Evolutionary conservation across 2,888 invertebrate genomes (phyloP).

Genomic region (Idaea dimidiata): DNA sequence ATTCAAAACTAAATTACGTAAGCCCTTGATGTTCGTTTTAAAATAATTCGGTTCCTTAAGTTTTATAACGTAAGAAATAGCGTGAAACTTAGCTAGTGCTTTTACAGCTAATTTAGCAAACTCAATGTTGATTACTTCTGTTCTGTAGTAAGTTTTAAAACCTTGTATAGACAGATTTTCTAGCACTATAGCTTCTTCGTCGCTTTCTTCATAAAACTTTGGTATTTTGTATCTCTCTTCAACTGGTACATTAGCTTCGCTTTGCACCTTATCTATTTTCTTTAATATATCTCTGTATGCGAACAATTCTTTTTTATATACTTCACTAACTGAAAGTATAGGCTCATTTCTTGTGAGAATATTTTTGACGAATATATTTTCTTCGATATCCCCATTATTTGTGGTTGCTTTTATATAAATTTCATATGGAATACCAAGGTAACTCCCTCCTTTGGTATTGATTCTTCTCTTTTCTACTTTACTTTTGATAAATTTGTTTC

Average conservation of each 20-base stretch:
- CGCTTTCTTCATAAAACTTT: conserved; percentile 41
- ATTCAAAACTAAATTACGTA: conserved; percentile 23
- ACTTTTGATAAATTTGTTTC: conserved; percentile 32
- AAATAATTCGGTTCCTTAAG: conserved; percentile 40
- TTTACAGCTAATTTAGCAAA: conserved; percentile 42
- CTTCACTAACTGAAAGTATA: conserved; percentile 36
- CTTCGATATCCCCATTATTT: conserved; percentile 27
- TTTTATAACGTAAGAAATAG: conserved; percentile 43
- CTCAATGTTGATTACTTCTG: conserved; percentile 38
- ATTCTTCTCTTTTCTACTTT: conserved; percentile 32
- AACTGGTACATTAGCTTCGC: conserved; percentile 39
- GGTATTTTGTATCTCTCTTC: conserved; percentile 42
- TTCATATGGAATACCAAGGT: conserved; percentile 44
- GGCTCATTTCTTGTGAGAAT: conserved; percentile 32
- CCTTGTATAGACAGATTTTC: conserved; percentile 48
- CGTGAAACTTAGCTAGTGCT: conserved; percentile 52
- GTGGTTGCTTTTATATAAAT: conserved; percentile 41
- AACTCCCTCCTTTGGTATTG: conserved; percentile 41
- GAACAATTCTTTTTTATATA: conserved; percentile 46
- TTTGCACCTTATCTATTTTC: conserved; percentile 43
- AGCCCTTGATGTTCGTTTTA: conserved; percentile 33
- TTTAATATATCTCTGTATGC: conserved; percentile 44
- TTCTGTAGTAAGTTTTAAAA: conserved; percentile 39
- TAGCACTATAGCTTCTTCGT: conserved; percentile 44
- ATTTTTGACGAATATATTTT: conserved; percentile 52